phyloP scores from a whole-genome alignment of 2,797 vertebrate species.

The Sebastiscus albofasciatus region DNA sequence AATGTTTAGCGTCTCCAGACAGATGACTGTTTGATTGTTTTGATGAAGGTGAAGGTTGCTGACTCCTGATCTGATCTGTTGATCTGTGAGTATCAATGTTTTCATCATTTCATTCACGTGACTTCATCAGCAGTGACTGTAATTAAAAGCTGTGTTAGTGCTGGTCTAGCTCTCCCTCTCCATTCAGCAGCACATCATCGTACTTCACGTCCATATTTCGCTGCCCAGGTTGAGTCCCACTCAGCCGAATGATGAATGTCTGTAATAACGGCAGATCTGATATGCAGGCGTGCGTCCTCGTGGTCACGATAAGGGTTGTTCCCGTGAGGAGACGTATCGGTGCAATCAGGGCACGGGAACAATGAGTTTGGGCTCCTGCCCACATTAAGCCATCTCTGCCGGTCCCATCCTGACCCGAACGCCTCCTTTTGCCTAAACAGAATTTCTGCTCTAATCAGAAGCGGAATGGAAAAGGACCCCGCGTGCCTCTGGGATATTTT shows the following conservation, averaged over 20 bases:
- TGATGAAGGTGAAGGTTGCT: no score
- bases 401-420: conserved; percentile 68
- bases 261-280: conserved; percentile 66
- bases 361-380: conserved; percentile 67
- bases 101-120: background rate
- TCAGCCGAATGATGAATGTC: conserved; percentile 57
- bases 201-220: conserved; percentile 5
- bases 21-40: no score
- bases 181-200: background rate
- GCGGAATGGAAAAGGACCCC: conserved; percentile 91
- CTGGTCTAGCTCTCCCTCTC: background rate
- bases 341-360: conserved; percentile 66
- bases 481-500: conserved; percentile 98
- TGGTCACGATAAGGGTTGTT: conserved; percentile 46
- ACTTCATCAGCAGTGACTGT: background rate
- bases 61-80: background rate
- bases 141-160: conserved; percentile 40
- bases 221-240: conserved; percentile 32
- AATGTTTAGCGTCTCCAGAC: no score
- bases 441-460: conserved; percentile 98
- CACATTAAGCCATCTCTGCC: conserved; percentile 71
- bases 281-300: conserved; percentile 38
- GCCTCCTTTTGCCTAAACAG: conserved; percentile 77
- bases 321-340: conserved; percentile 61
- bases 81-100: background rate